Evolutionary conservation across 2,888 invertebrate species (phyloP), one percentile per base, ranked within the genome.

Genomic region (Deilephila elpenor): DNA sequence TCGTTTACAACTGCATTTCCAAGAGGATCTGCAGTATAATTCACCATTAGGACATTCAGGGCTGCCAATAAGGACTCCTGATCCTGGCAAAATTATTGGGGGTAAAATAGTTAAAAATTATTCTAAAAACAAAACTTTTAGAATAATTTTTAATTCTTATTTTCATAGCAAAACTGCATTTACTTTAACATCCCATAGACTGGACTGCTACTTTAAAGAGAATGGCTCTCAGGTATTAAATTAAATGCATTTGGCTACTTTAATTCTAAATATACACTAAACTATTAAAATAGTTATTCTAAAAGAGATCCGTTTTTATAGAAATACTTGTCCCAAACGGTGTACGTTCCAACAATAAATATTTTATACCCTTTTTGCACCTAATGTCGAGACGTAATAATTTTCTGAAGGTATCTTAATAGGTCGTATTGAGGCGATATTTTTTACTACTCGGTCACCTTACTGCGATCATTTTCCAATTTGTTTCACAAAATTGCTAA

Each of bases 1-100:
- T 74, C 73, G 75, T 78, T 75, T 73, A 72, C 67, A 67, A 25
- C 51, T 80, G 79, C 76, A 78, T 70, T 76, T 77, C 75, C 25
- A 67, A 67, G 25, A 67, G 51, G 25, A 67, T 67, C 67, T 67
- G 51, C 67, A 67, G 51, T 29, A 51, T 67, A 20, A n/a, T 5
- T 1, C 19, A 37, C 37, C n/a, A 64, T 37, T 20, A n/a, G 37
- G 19, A 19, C 14, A 44, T 20, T 7, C n/a, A 64, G 64, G 64
- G 44, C 11, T 64, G 64, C 11, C 44, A 44, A 44, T 11, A 44
- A 14, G 44, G 44, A 44, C 44, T 25, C 25, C 25, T 25, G 25
- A 25, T 25, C 25, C 25, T 1, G 1, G 1, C 0, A 25, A 25
- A 25, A 25, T 25, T 25, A 25, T 25, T 25, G 25, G 25, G 1